Evolutionary conservation across 2,888 invertebrate genomes (phyloP).

Genomic region (Ochropacha duplaris): DNA sequence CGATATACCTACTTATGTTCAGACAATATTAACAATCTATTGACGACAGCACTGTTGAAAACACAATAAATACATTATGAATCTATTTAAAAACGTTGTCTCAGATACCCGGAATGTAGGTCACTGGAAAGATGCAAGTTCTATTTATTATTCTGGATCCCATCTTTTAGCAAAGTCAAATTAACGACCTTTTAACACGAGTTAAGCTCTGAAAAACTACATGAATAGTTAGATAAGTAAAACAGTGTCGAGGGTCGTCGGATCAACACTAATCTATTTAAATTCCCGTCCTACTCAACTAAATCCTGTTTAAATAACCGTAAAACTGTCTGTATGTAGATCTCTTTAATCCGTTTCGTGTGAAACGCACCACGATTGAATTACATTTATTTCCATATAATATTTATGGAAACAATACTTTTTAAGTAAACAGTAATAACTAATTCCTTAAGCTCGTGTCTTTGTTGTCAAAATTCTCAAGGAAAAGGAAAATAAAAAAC

Average conservation of each 20-base stretch:
- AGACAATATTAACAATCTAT: neutral
- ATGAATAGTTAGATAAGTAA: conserved; percentile 24
- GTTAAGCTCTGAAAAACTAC: conserved; percentile 20
- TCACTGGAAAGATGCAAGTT: neutral
- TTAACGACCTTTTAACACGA: conserved; percentile 28
- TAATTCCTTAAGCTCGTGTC: neutral
- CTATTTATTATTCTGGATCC: conserved; percentile 8
- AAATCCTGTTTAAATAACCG: conserved; percentile 69
- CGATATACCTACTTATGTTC: neutral
- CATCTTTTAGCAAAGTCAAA: conserved; percentile 18
- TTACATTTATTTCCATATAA: conserved; percentile 22
- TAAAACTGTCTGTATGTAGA: conserved; percentile 61
- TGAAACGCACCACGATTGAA: conserved; percentile 52
- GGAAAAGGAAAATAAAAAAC: neutral
- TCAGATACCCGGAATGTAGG: neutral
- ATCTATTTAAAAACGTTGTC: too few species aligned
- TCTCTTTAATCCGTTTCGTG: conserved; percentile 59
- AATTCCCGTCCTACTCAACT: conserved; percentile 60
- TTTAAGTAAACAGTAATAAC: neutral
- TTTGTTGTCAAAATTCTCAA: neutral
- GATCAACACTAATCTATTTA: conserved; percentile 61
- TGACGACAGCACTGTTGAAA: too few species aligned
- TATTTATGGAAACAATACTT: neutral
- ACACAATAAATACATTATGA: too few species aligned
- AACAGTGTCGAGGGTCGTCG: conserved; percentile 30